A percentile compares a stretch with the other conserved stretches of the same genome.
Conservation (phyloP, 2,797 vertebrate genomes). For the Holocentrus rufus region DNA sequence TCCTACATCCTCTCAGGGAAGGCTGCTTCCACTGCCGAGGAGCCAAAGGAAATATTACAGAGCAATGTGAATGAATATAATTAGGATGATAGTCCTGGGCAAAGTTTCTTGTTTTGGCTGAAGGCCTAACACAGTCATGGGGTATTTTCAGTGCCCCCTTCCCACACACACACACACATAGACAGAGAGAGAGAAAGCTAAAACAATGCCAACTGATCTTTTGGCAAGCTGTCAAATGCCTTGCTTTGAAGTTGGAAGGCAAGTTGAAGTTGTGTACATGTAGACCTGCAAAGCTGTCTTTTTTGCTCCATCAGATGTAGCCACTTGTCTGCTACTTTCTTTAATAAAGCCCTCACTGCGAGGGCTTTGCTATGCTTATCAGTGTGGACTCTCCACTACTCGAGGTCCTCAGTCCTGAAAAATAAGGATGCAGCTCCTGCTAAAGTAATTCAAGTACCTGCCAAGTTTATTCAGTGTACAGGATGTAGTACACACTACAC, state of each 20-base stretch:
- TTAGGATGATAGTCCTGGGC: slow-evolving; percentile 22
- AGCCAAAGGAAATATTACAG: slow-evolving; percentile 36
- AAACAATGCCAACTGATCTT: slow-evolving; percentile 18
- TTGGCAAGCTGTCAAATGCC: slow-evolving; percentile 25
- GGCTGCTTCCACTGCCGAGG: background rate
- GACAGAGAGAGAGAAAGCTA: background rate
- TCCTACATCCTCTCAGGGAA: slow-evolving; percentile 15
- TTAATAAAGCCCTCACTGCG: background rate
- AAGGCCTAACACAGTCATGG: slow-evolving; percentile 39
- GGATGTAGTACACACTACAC: background rate
- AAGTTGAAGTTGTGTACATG: background rate
- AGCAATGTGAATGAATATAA: slow-evolving; percentile 37
- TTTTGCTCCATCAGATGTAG: background rate
- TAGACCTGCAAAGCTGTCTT: background rate
- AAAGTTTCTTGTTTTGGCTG: slow-evolving; percentile 39
- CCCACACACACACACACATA: slow-evolving; percentile 5
- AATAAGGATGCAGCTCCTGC: background rate
- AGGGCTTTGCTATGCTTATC: no score
- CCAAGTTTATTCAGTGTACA: background rate
- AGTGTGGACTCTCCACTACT: no score
- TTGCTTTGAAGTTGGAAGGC: background rate
- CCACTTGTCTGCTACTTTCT: background rate
- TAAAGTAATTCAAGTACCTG: background rate
- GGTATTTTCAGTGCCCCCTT: slow-evolving; percentile 48
- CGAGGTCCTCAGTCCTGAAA: background rate